Conservation (phyloP, 2,113 vertebrate genomes). For the Thryonomys swinderianus region DNA sequence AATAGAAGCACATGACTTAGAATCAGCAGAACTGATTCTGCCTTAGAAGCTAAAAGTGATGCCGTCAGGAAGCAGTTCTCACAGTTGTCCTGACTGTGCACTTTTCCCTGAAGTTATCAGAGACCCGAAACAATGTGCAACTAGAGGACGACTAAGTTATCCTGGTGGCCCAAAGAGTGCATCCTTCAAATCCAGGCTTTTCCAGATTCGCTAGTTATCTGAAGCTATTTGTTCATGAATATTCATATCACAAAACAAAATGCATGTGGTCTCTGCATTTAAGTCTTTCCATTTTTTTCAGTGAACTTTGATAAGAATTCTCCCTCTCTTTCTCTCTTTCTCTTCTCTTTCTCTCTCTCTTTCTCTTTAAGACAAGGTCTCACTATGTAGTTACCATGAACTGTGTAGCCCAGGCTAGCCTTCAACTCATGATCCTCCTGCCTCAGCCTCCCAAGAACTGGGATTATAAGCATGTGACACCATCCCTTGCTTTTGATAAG, state of each 20-base stretch:
- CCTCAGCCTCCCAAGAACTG: too few species aligned
- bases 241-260: not conserved
- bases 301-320: not conserved
- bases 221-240: not conserved
- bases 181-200: not conserved
- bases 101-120: not conserved
- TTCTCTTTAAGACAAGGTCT: too few species aligned
- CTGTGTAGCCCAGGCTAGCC: too few species aligned
- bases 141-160: not conserved
- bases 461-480: too few species aligned
- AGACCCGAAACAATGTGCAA: not conserved
- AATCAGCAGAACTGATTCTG: slow-evolving; percentile 41
- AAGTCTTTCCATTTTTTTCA: not conserved
- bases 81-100: not conserved
- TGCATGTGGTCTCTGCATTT: not conserved
- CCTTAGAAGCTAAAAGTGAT: slow-evolving; percentile 56
- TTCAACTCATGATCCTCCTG: too few species aligned
- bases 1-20: slow-evolving; percentile 46
- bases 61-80: not conserved
- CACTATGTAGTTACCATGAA: too few species aligned
- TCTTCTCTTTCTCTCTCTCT: too few species aligned
- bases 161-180: too few species aligned
- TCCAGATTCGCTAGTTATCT: not conserved
- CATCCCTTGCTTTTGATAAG: not conserved
- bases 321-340: too few species aligned